These are phyloP conservation scores for Decapterus maruadsi DNA, from an alignment of 2,797 vertebrate genomes.

Conservation along the genomic window DNA sequence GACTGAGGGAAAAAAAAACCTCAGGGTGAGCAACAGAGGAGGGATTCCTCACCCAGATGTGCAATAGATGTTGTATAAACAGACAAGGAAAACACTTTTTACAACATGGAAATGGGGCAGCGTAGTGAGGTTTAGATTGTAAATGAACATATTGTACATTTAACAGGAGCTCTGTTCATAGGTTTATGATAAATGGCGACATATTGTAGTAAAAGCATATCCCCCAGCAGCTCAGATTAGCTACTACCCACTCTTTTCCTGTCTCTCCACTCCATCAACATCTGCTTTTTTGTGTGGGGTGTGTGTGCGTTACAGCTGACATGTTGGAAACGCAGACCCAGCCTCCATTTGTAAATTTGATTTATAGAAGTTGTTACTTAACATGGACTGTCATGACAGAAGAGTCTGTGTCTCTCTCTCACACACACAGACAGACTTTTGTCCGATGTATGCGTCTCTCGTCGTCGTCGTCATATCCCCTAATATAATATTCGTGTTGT, in stretches of 20 bases:
- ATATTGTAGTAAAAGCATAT: background rate
- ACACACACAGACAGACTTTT: background rate
- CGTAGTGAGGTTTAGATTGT: background rate
- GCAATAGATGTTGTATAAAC: no score
- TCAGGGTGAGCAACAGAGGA: no score
- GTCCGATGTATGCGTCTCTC: background rate
- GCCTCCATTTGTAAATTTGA: slow-evolving; percentile 6
- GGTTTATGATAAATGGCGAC: background rate
- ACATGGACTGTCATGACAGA: background rate
- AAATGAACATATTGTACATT: background rate
- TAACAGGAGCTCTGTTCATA: background rate
- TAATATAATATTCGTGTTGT: background rate
- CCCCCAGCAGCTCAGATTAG: slow-evolving; percentile 27
- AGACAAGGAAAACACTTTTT: no score
- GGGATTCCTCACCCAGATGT: no score
- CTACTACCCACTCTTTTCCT: slow-evolving; percentile 46
- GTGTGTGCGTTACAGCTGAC: slow-evolving; percentile 21
- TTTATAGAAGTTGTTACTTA: slow-evolving; percentile 11
- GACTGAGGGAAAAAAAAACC: no score
- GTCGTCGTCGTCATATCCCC: slow-evolving; percentile 3
- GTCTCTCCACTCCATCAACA: slow-evolving; percentile 35
- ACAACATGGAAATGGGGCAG: background rate
- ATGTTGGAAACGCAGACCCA: slow-evolving; percentile 24
- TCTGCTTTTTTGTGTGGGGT: slow-evolving; percentile 16
- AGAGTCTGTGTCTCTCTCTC: background rate